Conservation (phyloP, 2,113 vertebrate genomes). For the Callithrix jacchus region DNA sequence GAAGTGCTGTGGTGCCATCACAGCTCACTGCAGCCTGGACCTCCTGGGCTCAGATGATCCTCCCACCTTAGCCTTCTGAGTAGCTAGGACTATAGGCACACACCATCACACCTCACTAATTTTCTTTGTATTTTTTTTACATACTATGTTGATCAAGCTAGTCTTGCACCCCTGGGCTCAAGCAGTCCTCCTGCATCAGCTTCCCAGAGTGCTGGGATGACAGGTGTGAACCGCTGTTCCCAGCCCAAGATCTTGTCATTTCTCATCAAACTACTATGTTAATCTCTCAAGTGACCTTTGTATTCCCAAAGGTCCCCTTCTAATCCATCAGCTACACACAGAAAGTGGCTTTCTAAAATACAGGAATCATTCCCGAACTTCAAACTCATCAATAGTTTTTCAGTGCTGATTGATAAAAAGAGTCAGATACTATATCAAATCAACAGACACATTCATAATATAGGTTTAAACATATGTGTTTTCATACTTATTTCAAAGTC, state of each 20-base stretch:
- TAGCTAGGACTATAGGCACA: too few relatives aligned
- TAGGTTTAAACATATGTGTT: neutral
- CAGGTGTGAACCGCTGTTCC: too few relatives aligned
- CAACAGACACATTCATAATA: neutral
- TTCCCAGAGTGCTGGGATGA: too few relatives aligned
- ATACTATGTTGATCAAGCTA: too few relatives aligned
- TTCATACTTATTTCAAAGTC: neutral
- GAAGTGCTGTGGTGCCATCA: too few relatives aligned
- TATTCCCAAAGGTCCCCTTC: neutral
- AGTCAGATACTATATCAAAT: neutral
- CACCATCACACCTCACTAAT: too few relatives aligned
- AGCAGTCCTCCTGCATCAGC: too few relatives aligned
- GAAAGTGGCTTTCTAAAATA: neutral
- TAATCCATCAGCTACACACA: neutral
- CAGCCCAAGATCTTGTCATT: neutral
- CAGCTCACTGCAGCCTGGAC: too few relatives aligned
- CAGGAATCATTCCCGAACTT: neutral
- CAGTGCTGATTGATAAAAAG: neutral
- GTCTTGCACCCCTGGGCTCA: too few relatives aligned
- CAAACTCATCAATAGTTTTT: neutral
- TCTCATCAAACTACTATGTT: neutral
- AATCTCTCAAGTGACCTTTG: neutral
- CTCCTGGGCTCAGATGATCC: too few relatives aligned
- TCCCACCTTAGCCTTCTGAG: too few relatives aligned
- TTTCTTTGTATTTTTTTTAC: too few relatives aligned